Evolutionary conservation across 2,113 vertebrate species (phyloP), one percentile per base, ranked within the genome.

Genomic region (Antechinus flavipes): DNA sequence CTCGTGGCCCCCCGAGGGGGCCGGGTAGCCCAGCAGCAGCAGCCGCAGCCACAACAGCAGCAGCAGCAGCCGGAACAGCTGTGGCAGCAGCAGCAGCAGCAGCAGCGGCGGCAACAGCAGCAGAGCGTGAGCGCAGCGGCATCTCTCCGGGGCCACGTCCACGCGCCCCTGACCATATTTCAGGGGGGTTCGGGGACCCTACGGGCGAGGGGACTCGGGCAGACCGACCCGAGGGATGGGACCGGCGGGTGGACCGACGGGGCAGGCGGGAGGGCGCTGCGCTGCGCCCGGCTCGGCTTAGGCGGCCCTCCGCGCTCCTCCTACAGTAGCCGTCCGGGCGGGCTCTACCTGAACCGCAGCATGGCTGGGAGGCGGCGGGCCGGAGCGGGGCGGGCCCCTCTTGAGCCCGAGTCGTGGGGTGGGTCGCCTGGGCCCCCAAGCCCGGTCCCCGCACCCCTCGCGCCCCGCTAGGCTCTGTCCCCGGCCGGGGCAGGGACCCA

Each of bases 101-200:
- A 24, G 54, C 54, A 24, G 54, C 54, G 22, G 54, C 24, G 68
- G 96, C 97, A 98, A 96, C 97, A 97, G 98, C 98, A 98, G 97
- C 98, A 98, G 97, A 98, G 98, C 96, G 98, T 98, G 97, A 98
- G 97, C 97, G 98, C 98, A 96, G 98, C 98, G 98, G 98, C 97
- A 97, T 98, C 98, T 99, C 98, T 98, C 97, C 98, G 98, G 98
- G 98, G 98, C 98, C 98, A 98, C 98, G 99, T 98, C 99, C 99
- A 98, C 98, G 98, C 98, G 98, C 99, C 99, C 98, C 98, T 98
- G 98, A 98, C 98, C 99, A 99, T 99, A 98, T 98, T 99, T 98
- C 98, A 98, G 97, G 98, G 98, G 47, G 47, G 47, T 91, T 96
- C 95, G 93, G 95, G 96, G 96, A 94, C 93, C 47, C 97, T 93